Base-by-base conservation (phyloP, 1,140 invertebrate genomes). In the Ips nitidus region DNA sequence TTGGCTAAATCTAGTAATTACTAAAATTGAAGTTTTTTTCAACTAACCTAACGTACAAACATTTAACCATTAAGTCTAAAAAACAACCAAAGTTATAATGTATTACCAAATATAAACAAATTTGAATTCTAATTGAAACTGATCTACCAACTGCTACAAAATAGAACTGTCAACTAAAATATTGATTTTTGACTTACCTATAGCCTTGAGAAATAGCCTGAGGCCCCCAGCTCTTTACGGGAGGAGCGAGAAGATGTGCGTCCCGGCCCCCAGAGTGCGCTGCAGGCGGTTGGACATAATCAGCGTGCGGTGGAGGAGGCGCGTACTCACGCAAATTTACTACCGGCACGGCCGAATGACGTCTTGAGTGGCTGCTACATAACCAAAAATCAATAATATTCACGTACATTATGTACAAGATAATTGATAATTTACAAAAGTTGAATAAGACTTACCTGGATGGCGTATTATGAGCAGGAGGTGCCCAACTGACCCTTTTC, bases 211-310 rank as follows among this genome's bases (percentile, higher is more conserved):
- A 82, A 71, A 86, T 85, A 6, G 84, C 80, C 64, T 86, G 85
- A 75, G 84, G 84, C 72, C 85, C 86, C 76, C 73, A 80, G 59
- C 64, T 74, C 68, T 80, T 80, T 52, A 67, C 77, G 60, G 79
- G 80, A 4, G 74, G 78, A 39, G 75, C 80, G 41, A 83, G 73
- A 38, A 82, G 72, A 75, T 84, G 83, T 59, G 82, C 81, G 52
- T 82, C 82, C 40, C 81, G 71, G 3, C 79, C 72, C 52, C 70
- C 72, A 5, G 86, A 84, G 75, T 89, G 88, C 39, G 87, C 88
- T 53, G 84, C 86, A 43, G 87, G 88, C 56, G 87, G 88, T 76
- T 88, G 87, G 41, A 86, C 82, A 72, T 87, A 87, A 41, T 87
- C 86, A 45, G 76, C 76, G 69, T 80, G 77, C 4, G 64, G 55